Percentiles rank a stretch among this genome's conserved stretches.
These are phyloP conservation scores for Dipodomys ordii DNA, from an alignment of 2,113 vertebrate species.

Conservation along the genomic window DNA sequence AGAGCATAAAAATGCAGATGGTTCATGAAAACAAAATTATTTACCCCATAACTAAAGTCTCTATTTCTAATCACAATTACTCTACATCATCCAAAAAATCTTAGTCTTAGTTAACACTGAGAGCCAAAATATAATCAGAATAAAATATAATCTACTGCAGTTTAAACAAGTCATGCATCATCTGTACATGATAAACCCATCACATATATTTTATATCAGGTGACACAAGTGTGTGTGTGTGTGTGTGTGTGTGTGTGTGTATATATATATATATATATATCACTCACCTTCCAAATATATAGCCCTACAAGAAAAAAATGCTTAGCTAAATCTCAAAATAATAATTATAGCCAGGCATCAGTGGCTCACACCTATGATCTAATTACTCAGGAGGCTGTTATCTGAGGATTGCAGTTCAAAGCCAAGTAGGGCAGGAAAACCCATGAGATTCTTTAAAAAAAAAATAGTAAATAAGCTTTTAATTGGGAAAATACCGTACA, in stretches of 20 bases:
- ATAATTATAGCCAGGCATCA: neutral
- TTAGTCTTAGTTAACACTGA: neutral
- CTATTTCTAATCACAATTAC: slow-evolving; percentile 48
- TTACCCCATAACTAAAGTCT: neutral
- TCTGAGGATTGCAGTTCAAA: no score
- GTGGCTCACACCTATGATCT: no score
- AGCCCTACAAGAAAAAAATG: slow-evolving; percentile 29
- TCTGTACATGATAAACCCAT: neutral
- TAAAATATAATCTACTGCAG: slow-evolving; percentile 34
- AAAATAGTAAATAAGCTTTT: no score
- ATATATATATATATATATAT: no score
- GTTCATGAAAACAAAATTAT: neutral
- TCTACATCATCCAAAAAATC: neutral
- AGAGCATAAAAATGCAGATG: neutral
- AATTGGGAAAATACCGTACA: no score
- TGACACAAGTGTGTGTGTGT: neutral
- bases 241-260: neutral
- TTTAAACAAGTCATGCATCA: slow-evolving; percentile 16
- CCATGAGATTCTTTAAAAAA: no score
- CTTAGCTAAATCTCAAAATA: neutral
- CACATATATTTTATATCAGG: neutral
- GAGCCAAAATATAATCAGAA: slow-evolving; percentile 39
- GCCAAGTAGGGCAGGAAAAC: no score
- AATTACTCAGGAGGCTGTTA: no score
- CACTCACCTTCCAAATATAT: slow-evolving; percentile 24